These are phyloP conservation scores for Drosophila tsacasi DNA, from an alignment of 1,140 invertebrate genomes.

Conservation along the genomic window DNA sequence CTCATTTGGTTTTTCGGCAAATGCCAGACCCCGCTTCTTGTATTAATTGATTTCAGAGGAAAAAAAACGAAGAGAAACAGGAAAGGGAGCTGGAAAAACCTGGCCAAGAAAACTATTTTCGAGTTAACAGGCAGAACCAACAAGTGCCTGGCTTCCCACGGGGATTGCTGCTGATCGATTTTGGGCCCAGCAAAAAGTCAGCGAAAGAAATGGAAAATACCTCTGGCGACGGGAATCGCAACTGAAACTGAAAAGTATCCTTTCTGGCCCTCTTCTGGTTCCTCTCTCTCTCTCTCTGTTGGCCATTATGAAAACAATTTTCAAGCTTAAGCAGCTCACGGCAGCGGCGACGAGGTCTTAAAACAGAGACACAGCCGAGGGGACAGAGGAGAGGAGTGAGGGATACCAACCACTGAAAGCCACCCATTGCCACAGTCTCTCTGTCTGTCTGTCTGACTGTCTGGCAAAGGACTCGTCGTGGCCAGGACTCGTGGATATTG, in stretches of 20 bases:
- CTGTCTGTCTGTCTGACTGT: constrained; percentile 50
- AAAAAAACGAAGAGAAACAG: neutral
- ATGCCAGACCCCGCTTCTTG: constrained; percentile 55
- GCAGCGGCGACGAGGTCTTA: constrained; percentile 50
- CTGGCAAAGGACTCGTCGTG: constrained; percentile 51
- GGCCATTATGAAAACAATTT: constrained; percentile 82
- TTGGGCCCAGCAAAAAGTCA: constrained; percentile 68
- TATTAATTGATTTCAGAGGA: constrained; percentile 77
- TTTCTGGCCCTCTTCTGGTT: neutral
- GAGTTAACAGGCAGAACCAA: constrained; percentile 12
- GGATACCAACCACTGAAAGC: constrained; percentile 34
- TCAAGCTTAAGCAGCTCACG: constrained; percentile 83
- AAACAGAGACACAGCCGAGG: constrained; percentile 4
- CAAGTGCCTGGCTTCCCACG: constrained; percentile 80
- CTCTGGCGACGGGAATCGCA: constrained; percentile 24
- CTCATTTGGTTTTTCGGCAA: constrained; percentile 81
- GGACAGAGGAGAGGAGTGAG: neutral
- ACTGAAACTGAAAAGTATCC: constrained; percentile 52
- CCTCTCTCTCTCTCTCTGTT: neutral
- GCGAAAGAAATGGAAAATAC: constrained; percentile 29
- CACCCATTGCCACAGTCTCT: constrained; percentile 37
- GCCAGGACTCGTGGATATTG: constrained; percentile 26
- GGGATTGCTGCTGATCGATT: constrained; percentile 65
- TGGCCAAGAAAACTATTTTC: constrained; percentile 55
- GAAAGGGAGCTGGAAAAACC: neutral